A percentile compares a stretch with the other conserved stretches of the same genome.
Conservation (phyloP, 1,140 invertebrate species). For the Holcopasites calliopsidis region DNA sequence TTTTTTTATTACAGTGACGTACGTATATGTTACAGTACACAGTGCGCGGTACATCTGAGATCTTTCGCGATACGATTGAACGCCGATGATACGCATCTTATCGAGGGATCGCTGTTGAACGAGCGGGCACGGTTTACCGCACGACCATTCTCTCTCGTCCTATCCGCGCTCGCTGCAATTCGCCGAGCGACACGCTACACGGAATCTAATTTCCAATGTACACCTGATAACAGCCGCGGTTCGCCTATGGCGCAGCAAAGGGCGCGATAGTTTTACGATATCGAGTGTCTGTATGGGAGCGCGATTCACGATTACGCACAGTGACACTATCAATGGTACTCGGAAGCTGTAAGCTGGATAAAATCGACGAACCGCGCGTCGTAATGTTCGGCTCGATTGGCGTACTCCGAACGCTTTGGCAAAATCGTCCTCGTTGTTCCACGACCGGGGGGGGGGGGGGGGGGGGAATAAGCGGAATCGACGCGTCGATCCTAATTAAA, state of each 20-base stretch:
- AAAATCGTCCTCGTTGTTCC: too few relatives aligned
- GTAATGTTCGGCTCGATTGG: too few relatives aligned
- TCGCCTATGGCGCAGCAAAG: constrained; percentile 27
- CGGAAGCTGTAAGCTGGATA: constrained; percentile 19
- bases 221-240: constrained; percentile 28
- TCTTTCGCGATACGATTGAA: constrained; percentile 16
- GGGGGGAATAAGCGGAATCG: constrained; percentile 32
- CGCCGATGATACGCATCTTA: constrained; percentile 3
- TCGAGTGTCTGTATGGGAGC: neutral
- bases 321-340: constrained; percentile 24
- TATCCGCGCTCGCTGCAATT: constrained; percentile 10
- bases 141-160: neutral
- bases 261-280: neutral
- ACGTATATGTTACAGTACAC: constrained; percentile 68
- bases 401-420: neutral
- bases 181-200: constrained; percentile 15
- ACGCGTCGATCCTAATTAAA: constrained; percentile 25
- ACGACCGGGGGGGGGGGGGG: too few relatives aligned
- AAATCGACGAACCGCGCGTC: neutral
- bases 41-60: constrained; percentile 49
- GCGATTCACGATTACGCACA: neutral
- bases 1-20: constrained; percentile 72
- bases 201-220: constrained; percentile 39
- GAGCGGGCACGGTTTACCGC: neutral
- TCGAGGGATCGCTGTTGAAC: constrained; percentile 14